Evolutionary conservation across 1,140 invertebrate genomes (phyloP).

Genomic region (Lanistes nyassanus): DNA sequence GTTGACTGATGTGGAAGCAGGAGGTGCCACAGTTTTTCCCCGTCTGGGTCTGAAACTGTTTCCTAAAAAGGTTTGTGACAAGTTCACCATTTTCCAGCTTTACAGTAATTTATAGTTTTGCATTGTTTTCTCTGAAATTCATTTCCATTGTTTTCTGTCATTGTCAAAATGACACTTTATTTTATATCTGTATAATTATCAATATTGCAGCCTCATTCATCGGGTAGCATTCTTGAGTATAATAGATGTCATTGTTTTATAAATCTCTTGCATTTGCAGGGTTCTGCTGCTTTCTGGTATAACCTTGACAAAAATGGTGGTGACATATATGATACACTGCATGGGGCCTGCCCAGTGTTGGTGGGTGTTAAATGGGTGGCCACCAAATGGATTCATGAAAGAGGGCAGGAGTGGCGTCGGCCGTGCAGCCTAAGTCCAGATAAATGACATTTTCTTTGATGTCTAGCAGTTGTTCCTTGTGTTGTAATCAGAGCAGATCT

Average conservation of each 20-base stretch:
- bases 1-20: constrained; percentile 96
- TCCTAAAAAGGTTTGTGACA: constrained; percentile 78
- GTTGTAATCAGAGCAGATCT: too few species aligned
- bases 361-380: constrained; percentile 98
- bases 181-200: background rate
- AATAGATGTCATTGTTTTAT: too few species aligned
- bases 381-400: constrained; percentile 99
- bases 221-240: too few species aligned
- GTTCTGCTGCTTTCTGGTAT: constrained; percentile 94
- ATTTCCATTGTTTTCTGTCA: too few species aligned
- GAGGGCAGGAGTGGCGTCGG: constrained; percentile 88
- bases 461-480: too few species aligned
- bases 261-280: constrained; percentile 61
- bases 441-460: constrained; percentile 34
- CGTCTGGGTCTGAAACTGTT: constrained; percentile 80
- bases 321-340: constrained; percentile 90
- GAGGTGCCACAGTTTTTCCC: constrained; percentile 95
- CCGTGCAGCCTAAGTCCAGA: constrained; percentile 74
- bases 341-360: constrained; percentile 97
- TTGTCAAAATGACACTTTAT: background rate
- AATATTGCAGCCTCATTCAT: background rate
- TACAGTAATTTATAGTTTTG: background rate
- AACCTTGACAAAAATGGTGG: constrained; percentile 93
- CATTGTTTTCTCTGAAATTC: background rate
- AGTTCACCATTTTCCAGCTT: background rate